A percentile compares a stretch with the other conserved stretches of the same genome.
phyloP scores from a whole-genome alignment of 2,113 vertebrate genomes.

The Oncorhynchus kisutch region DNA sequence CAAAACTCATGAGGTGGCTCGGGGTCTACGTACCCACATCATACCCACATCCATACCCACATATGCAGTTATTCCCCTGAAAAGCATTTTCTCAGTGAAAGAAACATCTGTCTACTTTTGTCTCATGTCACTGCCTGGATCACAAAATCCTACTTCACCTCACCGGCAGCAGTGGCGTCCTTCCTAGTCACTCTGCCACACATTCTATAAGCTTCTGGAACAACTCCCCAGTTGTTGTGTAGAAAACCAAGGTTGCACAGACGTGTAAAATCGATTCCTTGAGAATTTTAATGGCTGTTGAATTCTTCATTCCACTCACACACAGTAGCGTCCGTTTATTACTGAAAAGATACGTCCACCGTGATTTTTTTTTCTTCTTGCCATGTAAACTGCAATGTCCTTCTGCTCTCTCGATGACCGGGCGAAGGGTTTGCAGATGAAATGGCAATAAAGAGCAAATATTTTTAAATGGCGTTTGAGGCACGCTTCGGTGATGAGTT shows the following conservation, averaged over 20 bases:
- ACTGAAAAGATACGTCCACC: not conserved
- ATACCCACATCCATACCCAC: no score
- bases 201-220: not conserved
- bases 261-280: constrained; percentile 31
- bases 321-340: not conserved
- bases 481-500: no score
- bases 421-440: no score
- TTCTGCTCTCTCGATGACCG: not conserved
- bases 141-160: constrained; percentile 18
- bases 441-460: no score
- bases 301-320: not conserved
- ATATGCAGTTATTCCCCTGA: no score
- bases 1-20: no score
- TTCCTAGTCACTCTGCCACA: not conserved
- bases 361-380: no score
- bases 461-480: no score
- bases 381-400: not conserved
- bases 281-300: not conserved
- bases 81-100: no score
- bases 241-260: constrained; percentile 55
- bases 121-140: constrained; percentile 42
- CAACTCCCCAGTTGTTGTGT: constrained; percentile 33
- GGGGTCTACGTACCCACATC: no score
- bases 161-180: not conserved
- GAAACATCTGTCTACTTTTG: not conserved